These are phyloP conservation scores for Doryteuthis pealeii DNA, from an alignment of 1,140 invertebrate species.

Conservation along the genomic window DNA sequence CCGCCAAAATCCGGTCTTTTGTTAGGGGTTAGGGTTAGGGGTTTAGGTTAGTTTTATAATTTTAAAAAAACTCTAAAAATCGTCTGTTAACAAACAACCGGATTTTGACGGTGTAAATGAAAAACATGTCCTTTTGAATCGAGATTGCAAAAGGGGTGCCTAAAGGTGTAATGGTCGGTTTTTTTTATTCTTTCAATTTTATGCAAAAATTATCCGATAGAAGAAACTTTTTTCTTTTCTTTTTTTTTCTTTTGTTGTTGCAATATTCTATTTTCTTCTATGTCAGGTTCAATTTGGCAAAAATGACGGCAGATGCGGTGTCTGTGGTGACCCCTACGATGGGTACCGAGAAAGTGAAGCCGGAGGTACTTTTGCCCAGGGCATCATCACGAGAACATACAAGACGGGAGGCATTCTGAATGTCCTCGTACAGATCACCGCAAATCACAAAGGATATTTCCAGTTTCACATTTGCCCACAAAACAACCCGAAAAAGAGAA, in stretches of 20 bases:
- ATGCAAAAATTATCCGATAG: not conserved
- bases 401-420: slow-evolving; percentile 34
- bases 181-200: no score
- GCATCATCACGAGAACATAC: slow-evolving; percentile 43
- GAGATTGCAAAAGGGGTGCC: no score
- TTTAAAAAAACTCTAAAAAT: no score
- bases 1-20: no score
- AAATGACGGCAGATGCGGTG: slow-evolving; percentile 56
- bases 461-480: slow-evolving; percentile 1
- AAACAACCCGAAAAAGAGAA: not conserved
- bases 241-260: not conserved
- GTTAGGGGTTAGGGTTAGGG: no score
- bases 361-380: slow-evolving; percentile 45
- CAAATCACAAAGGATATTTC: slow-evolving; percentile 80
- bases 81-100: no score
- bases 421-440: slow-evolving; percentile 74
- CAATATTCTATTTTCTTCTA: not conserved
- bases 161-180: no score
- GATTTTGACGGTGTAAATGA: no score
- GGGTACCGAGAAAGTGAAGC: slow-evolving; percentile 40
- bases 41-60: no score
- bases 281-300: slow-evolving; percentile 18
- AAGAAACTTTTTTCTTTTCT: no score
- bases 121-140: no score
- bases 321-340: slow-evolving; percentile 55